Base-by-base conservation (phyloP, 1,140 invertebrate genomes). In the Ooceraea biroi region DNA sequence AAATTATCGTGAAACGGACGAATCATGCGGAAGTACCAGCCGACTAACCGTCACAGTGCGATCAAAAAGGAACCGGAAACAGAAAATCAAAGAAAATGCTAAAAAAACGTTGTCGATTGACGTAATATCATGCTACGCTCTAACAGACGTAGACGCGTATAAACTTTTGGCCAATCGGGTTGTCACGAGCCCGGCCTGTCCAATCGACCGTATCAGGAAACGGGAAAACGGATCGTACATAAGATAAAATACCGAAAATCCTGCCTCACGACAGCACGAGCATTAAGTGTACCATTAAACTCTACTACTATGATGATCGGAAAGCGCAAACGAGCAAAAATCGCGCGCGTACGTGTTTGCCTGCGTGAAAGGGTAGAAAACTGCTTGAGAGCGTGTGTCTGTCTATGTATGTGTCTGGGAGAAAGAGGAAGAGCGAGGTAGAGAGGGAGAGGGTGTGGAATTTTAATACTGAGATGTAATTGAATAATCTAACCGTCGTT, bases 381-480 rank as follows among this genome's bases (percentile, higher is more conserved):
- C 41, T 11, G 55, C 17, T 36, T 7, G 7, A 7, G 36, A 36
- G 36, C 36, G 7, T 36, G 36, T 36, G n/a, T n/a, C n/a, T 68
- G 44, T 58, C 52, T 73, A 80, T 69, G 63, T 65, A 41, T 52
- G 50, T 36, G 71, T 27, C 5, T 19, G 72, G 25, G 36, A 10
- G 41, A 86, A 66, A 78, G 5, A 30, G 74, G 61, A 57, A 25
- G 12, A 71, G 19, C 76, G 41, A 46, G 55, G 71, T 61, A 77
- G 41, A 5, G 41, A 86, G 71, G 74, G 5, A 30, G 74, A 65
- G 61, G 19, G 12, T 66, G 19, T 76, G 61, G 76, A 87, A 82
- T 90, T 91, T 91, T 91, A 91, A 90, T 90, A 92, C 89, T 90
- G 83, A 88, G 80, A 89, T 92, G 83, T 91, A 91, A 91, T 72